Evolutionary conservation across 2,888 invertebrate genomes (phyloP).

Genomic region (Trilocha varians): DNA sequence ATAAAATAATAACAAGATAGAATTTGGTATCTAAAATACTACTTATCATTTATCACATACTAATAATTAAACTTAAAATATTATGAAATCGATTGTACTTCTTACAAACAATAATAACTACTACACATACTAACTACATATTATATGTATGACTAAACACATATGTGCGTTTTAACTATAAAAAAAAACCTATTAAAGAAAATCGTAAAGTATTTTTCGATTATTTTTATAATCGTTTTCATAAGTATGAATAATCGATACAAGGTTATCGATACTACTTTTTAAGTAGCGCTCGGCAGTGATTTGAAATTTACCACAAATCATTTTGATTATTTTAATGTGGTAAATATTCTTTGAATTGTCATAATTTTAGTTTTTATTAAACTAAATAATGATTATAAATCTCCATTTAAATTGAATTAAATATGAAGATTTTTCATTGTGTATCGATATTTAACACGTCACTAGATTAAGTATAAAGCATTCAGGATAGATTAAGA

Average conservation of each 20-base stretch:
- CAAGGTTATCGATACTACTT: background rate
- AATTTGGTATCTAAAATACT: constrained; percentile 7
- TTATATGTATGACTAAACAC: background rate
- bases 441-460: no score
- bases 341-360: no score
- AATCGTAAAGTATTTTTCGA: no score
- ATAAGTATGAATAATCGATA: no score
- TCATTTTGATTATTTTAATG: background rate
- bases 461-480: no score
- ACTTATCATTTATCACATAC: constrained; percentile 3
- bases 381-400: no score
- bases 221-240: no score
- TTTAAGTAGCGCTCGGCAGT: background rate
- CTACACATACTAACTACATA: background rate
- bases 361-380: no score
- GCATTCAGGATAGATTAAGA: no score
- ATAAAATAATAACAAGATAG: constrained; percentile 3
- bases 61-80: constrained; percentile 18
- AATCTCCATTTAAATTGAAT: no score
- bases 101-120: constrained; percentile 35
- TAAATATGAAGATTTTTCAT: no score
- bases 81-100: constrained; percentile 55
- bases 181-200: no score
- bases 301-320: background rate
- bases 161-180: background rate